phyloP scores from a whole-genome alignment of 2,797 vertebrate species.

The Cichlasoma orientale region DNA sequence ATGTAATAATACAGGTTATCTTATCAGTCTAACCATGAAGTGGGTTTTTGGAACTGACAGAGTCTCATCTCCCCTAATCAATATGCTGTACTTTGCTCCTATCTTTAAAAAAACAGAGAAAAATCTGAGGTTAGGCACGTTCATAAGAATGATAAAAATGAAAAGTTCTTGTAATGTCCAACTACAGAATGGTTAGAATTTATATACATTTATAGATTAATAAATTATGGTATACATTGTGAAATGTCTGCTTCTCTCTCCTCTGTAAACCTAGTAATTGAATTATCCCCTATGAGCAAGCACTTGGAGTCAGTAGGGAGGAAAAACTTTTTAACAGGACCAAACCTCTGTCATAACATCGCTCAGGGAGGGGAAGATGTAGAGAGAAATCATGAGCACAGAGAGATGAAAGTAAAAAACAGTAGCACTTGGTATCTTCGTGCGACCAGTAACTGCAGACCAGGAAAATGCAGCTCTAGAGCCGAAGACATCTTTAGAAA shows the following conservation, averaged over 20 bases:
- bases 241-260: background rate
- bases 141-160: background rate
- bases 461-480: background rate
- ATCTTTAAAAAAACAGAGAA: background rate
- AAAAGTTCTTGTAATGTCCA: background rate
- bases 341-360: too few relatives aligned
- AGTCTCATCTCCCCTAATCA: constrained; percentile 26
- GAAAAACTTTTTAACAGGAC: too few relatives aligned
- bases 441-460: background rate
- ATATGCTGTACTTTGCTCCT: constrained; percentile 23
- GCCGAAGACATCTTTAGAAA: background rate
- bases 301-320: too few relatives aligned
- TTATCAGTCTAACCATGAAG: constrained; percentile 42
- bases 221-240: background rate
- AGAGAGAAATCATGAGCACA: too few relatives aligned
- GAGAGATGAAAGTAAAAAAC: too few relatives aligned
- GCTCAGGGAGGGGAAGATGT: too few relatives aligned
- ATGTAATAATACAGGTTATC: constrained; percentile 32
- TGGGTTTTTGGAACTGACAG: constrained; percentile 3
- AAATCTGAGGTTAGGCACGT: background rate
- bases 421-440: too few relatives aligned
- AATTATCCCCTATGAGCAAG: too few relatives aligned
- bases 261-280: too few relatives aligned
- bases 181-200: background rate
- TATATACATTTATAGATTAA: too few relatives aligned